Base-by-base conservation (phyloP, 2,888 invertebrate genomes). In the Neoascia interrupta region DNA sequence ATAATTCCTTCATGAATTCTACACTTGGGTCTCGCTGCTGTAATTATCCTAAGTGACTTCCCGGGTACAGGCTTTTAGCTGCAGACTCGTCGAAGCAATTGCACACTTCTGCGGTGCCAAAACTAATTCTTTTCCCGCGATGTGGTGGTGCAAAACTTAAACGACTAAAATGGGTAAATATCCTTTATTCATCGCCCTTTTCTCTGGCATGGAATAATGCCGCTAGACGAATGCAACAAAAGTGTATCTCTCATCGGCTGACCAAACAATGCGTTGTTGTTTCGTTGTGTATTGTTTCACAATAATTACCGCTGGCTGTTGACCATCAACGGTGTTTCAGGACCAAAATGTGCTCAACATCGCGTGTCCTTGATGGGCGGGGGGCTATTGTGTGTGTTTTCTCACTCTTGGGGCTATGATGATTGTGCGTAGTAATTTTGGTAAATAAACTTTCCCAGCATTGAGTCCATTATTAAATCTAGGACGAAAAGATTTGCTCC, bases 1-100 rank as follows among this genome's bases (percentile, higher is more conserved):
- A 81, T 84, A 84, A 84, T 84, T 83, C 66, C 54, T 73, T 68
- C 54, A 45, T 54, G 66, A 73, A 61, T 68, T 72, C 72, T 39
- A 64, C 72, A 64, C 53, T 70, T 60, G 64, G 28, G 34, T 47
- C 64, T 70, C 43, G 37, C 23, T 53, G 66, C 60, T 72, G 72
- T 63, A 64, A 79, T 79, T 79, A 79, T 68, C 66, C 41, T 79
- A 79, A 79, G 79, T 79, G 79, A 79, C 61, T 66, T 73, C 26
- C 53, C 36, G 23, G 39, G 37, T 13, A 47, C 13, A 28, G 28
- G 19, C 23, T 56, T 10, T 43, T n/a, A 21, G 5, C 5, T 5
- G 26, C 8, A 8, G 26, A n/a, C 13, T 45, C 13, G 18, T 18
- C n/a, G n/a, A n/a, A n/a, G n/a, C n/a, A 72, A 72, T 56, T 49